Base-by-base conservation (phyloP, 1,140 invertebrate species). In the Eumaeus atala region DNA sequence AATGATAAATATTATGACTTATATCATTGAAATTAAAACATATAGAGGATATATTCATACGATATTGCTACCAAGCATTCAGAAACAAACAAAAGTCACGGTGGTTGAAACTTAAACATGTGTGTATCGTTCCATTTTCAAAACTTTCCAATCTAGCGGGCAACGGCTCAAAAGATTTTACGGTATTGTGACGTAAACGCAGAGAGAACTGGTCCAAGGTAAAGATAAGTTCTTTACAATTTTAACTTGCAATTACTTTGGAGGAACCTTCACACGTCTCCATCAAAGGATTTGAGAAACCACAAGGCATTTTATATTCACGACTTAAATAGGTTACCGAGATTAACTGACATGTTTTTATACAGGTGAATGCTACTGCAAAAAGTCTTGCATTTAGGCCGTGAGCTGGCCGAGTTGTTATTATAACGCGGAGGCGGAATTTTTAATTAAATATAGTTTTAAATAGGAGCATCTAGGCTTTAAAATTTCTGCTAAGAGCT, bases 251-350 rank as follows among this genome's bases (percentile, higher is more conserved):
- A 44, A 44, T 44, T 44, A 44, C 14, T 16, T 16, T 16, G 17
- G 16, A 16, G 17, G 7, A 37, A 37, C 21, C 21, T 28, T 28
- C 21, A 37, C 9, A 37, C 35, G 2, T 37, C 35, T 9, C 40
- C 16, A 44, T 44, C 40, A 44, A 44, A 44, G 40, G 40, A 44
- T 44, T 44, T 16, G 40, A 3, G 21, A 28, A 28, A 28, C 21
- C 21, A 34, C 51, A 42, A 54, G 42, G 49, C 33, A 35, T 50
- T 50, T 50, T 36, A 36, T 36, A 33, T 54, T 33, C 38, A 54
- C 38, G 44, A 54, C 33, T 54, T 47, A 54, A 54, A 47, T 44
- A 44, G 51, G 51, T 53, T 53, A 53, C 40, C 18, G 38, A 53
- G 51, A 53, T 53, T 53, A 44, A 53, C 40, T 38, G 28, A 51